A percentile compares a stretch with the other conserved stretches of the same genome.
Conservation (phyloP, 2,888 invertebrate genomes). For the Ernsta delagoae region DNA sequence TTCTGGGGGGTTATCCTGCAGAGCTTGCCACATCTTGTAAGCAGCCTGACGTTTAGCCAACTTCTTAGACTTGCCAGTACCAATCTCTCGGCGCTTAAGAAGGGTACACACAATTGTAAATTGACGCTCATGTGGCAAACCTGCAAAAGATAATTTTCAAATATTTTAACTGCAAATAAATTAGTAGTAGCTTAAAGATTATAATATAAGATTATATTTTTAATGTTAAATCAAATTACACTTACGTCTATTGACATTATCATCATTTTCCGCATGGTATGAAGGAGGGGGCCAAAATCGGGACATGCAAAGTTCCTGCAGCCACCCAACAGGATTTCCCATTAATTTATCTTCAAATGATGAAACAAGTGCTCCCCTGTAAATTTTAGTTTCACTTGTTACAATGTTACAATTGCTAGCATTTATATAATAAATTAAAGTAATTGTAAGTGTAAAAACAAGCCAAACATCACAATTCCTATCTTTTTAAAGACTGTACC, state of each 20-base stretch:
- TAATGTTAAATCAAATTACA: conserved; percentile 36
- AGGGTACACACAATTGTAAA: conserved; percentile 97
- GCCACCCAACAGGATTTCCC: conserved; percentile 97
- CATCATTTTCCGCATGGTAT: conserved; percentile 95
- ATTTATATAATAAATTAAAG: no score
- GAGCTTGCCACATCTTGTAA: conserved; percentile 95
- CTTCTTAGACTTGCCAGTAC: conserved; percentile 97
- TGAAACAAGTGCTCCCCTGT: conserved; percentile 79
- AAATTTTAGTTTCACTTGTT: conserved; percentile 40
- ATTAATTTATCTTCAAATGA: conserved; percentile 92
- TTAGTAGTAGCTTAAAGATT: no score
- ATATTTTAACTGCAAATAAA: no score
- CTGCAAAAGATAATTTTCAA: conserved; percentile 49
- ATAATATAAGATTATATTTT: no score
- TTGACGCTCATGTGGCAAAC: conserved; percentile 96
- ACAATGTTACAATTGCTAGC: no score
- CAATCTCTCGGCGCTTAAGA: conserved; percentile 92
- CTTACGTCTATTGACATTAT: conserved; percentile 82
- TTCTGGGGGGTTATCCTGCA: conserved; percentile 91
- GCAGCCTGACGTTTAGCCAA: conserved; percentile 98
- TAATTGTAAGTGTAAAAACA: no score
- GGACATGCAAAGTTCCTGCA: conserved; percentile 98
- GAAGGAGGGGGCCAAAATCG: conserved; percentile 97
- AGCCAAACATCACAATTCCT: no score
- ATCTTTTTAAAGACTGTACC: no score